A percentile compares a stretch with the other conserved stretches of the same genome.
These are phyloP conservation scores for Phyto melanocephala DNA, from an alignment of 2,888 invertebrate species.

Conservation along the genomic window DNA sequence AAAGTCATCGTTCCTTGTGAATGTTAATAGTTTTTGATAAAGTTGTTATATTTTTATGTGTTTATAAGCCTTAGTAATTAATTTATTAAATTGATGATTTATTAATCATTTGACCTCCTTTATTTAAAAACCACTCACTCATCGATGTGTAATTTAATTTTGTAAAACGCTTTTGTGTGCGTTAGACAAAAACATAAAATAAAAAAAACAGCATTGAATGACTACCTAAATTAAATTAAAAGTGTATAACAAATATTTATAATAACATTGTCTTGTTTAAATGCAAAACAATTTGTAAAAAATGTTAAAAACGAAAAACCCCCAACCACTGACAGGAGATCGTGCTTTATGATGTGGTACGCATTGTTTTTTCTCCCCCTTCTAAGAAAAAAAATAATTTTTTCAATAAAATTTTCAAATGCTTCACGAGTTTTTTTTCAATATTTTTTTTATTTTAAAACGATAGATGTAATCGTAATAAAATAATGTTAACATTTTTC, in stretches of 20 bases:
- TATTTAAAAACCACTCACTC: background rate
- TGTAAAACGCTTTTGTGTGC: background rate
- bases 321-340: background rate
- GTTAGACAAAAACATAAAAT: background rate
- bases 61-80: too few species aligned
- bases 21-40: background rate
- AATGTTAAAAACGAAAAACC: background rate
- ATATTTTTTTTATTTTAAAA: background rate
- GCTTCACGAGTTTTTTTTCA: slow-evolving; percentile 10
- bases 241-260: slow-evolving; percentile 12
- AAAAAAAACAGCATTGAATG: background rate
- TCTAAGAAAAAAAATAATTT: background rate
- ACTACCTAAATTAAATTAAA: background rate
- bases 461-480: background rate
- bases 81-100: too few species aligned
- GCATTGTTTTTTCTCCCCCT: background rate
- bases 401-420: background rate
- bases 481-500: slow-evolving; percentile 8
- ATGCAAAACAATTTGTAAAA: background rate
- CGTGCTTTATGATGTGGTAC: slow-evolving; percentile 42
- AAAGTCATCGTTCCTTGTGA: background rate
- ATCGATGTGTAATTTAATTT: background rate
- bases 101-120: background rate
- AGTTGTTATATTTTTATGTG: too few species aligned
- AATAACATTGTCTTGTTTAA: slow-evolving; percentile 11